These are phyloP conservation scores for Lymantria dispar DNA, from an alignment of 2,888 invertebrate species.

Conservation along the genomic window DNA sequence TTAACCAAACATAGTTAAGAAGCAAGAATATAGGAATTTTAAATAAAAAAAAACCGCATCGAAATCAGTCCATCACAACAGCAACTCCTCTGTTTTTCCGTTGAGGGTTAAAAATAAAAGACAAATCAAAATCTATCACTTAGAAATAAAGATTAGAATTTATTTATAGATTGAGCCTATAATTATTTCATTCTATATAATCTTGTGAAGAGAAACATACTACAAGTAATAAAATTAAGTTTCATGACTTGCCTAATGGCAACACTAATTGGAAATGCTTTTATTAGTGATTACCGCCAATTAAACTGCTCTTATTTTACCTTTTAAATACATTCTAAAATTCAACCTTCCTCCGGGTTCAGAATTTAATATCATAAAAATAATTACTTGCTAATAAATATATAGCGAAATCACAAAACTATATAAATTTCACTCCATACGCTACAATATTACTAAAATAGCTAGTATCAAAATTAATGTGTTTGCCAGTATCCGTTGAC, in stretches of 20 bases:
- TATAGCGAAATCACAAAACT: constrained; percentile 26
- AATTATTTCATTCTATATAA: no score
- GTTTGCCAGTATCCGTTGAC: constrained; percentile 29
- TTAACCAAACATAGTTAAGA: no score
- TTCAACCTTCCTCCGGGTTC: background rate
- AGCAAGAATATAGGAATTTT: no score
- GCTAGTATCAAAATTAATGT: constrained; percentile 34
- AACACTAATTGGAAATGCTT: background rate
- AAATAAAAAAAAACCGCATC: no score
- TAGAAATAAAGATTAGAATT: no score
- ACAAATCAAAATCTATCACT: no score
- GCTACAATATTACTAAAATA: constrained; percentile 48
- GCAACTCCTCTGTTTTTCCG: no score
- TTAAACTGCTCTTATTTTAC: no score
- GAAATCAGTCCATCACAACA: no score
- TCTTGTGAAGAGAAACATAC: background rate
- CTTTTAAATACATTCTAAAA: background rate
- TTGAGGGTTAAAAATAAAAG: no score
- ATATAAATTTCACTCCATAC: constrained; percentile 34
- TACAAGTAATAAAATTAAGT: background rate
- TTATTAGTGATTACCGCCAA: no score
- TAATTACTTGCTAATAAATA: constrained; percentile 15
- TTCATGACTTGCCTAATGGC: background rate
- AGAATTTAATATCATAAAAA: background rate
- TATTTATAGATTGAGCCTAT: no score